These are phyloP conservation scores for Holotrichia oblita DNA, from an alignment of 1,140 invertebrate genomes.

Conservation along the genomic window DNA sequence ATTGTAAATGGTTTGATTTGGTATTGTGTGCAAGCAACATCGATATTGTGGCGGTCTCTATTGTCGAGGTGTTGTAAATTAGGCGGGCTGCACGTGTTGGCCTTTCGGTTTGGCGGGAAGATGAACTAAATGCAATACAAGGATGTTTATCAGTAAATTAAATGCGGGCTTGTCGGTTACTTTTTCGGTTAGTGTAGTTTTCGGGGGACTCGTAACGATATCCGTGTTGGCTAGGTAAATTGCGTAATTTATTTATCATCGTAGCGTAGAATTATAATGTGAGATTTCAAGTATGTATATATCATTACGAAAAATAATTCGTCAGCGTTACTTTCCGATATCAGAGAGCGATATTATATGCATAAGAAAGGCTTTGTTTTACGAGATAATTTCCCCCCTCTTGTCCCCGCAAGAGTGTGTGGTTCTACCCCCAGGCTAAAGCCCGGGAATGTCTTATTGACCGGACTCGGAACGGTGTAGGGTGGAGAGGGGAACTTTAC, in stretches of 20 bases:
- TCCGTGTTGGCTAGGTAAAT: not conserved
- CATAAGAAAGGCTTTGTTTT: slow-evolving; percentile 36
- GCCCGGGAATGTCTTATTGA: slow-evolving; percentile 56
- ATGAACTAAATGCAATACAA: slow-evolving; percentile 9
- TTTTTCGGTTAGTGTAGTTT: slow-evolving; percentile 15
- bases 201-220: not conserved
- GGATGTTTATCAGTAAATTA: slow-evolving; percentile 34
- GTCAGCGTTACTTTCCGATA: slow-evolving; percentile 32
- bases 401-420: slow-evolving; percentile 36
- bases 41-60: slow-evolving; percentile 36
- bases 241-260: slow-evolving; percentile 10
- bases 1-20: not conserved
- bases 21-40: not conserved
- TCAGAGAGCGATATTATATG: slow-evolving; percentile 10
- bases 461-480: slow-evolving; percentile 46
- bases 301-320: slow-evolving; percentile 3
- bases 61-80: slow-evolving; percentile 37
- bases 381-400: slow-evolving; percentile 39
- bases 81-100: slow-evolving; percentile 14
- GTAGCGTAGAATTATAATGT: not conserved
- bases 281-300: not conserved
- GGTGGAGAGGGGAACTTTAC: slow-evolving; percentile 43
- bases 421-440: slow-evolving; percentile 41
- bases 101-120: slow-evolving; percentile 2
- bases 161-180: not conserved